phyloP scores from a whole-genome alignment of 2,113 vertebrate species.

The Scalopus aquaticus region DNA sequence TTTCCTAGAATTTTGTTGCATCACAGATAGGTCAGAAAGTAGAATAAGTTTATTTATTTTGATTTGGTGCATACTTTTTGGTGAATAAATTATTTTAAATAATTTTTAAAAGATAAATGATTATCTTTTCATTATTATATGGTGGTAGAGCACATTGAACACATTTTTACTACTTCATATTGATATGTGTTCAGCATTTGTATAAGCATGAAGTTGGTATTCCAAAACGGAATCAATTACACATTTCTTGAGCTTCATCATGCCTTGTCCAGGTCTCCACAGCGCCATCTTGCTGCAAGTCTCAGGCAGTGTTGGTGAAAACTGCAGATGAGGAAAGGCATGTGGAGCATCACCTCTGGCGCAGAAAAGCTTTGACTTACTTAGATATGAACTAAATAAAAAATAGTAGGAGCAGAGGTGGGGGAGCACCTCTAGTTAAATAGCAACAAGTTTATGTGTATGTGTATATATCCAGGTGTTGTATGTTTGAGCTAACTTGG shows the following conservation, averaged over 20 bases:
- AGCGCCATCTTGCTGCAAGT: conserved; percentile 19
- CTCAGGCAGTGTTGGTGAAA: conserved; percentile 25
- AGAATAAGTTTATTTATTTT: neutral
- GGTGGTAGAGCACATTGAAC: neutral
- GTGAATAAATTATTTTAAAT: neutral
- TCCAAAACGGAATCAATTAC: neutral
- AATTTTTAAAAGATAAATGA: too few relatives aligned
- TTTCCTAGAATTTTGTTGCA: neutral
- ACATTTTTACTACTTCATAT: neutral
- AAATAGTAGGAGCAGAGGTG: neutral
- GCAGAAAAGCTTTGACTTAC: neutral
- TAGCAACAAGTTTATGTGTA: neutral
- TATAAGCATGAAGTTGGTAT: neutral
- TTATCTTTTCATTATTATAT: neutral
- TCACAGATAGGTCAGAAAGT: neutral
- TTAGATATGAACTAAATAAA: neutral
- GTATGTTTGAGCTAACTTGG: neutral
- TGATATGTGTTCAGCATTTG: neutral
- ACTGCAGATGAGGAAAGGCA: neutral
- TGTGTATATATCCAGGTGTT: neutral
- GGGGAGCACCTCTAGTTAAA: neutral
- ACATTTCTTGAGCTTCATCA: neutral
- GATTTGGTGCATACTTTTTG: conserved; percentile 33
- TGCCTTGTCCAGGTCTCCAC: neutral
- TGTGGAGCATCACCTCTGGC: neutral